Evolutionary conservation across 1,140 invertebrate species (phyloP).

Genomic region (Venustaconcha ellipsiformis): DNA sequence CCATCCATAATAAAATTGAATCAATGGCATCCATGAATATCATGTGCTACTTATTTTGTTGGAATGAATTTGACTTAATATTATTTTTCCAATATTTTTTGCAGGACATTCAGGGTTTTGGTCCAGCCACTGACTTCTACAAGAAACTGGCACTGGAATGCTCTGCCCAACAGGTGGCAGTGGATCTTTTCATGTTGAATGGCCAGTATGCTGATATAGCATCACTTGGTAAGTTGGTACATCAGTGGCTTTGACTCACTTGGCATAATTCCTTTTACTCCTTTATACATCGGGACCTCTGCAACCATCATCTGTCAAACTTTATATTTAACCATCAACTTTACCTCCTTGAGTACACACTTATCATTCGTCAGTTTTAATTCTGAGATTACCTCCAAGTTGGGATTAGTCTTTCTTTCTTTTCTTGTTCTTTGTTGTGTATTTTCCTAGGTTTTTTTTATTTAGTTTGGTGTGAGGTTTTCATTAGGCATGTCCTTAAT

Average conservation of each 20-base stretch:
- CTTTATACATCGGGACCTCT: background rate
- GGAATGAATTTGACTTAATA: background rate
- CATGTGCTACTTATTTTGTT: too few species aligned
- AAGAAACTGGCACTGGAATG: constrained; percentile 97
- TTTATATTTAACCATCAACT: background rate
- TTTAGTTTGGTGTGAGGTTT: too few species aligned
- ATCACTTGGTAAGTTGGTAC: constrained; percentile 82
- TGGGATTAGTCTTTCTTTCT: background rate
- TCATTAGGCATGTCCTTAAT: too few species aligned
- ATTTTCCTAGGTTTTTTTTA: too few species aligned
- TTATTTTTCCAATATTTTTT: constrained; percentile 25
- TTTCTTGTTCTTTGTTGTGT: too few species aligned
- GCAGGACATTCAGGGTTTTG: constrained; percentile 75
- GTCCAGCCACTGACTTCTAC: constrained; percentile 98
- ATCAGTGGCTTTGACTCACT: background rate
- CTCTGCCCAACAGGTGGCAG: constrained; percentile 94
- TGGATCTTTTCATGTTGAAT: constrained; percentile 95
- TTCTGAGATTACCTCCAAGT: background rate
- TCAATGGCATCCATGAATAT: too few species aligned
- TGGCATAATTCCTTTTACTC: background rate
- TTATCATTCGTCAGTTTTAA: background rate
- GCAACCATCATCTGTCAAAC: background rate
- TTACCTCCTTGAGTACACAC: background rate
- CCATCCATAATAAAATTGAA: too few species aligned
- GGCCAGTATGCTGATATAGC: constrained; percentile 95